A percentile compares a stretch with the other conserved stretches of the same genome.
These are phyloP conservation scores for Caenorhabditis sp. DNA, from an alignment of 2,888 invertebrate species.

Conservation along the genomic window DNA sequence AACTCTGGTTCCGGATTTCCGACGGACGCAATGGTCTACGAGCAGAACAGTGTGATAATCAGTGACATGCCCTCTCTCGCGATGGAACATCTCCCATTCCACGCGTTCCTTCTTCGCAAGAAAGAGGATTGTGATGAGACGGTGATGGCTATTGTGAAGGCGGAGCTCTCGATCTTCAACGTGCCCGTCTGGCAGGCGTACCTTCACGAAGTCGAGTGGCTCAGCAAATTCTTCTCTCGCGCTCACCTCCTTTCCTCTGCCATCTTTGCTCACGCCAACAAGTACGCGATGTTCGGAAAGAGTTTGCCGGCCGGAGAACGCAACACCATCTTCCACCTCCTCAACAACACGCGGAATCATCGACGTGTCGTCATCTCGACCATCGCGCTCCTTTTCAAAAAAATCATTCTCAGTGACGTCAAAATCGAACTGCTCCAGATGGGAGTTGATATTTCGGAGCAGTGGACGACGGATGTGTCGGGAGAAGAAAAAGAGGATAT, in stretches of 20 bases:
- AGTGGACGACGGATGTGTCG: slow-evolving; percentile 36
- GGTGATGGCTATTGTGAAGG: slow-evolving; percentile 57
- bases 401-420: slow-evolving; percentile 57
- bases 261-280: slow-evolving; percentile 56
- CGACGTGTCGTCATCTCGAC: slow-evolving; percentile 54
- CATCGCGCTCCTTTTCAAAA: slow-evolving; percentile 56
- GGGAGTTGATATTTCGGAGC: slow-evolving; percentile 54
- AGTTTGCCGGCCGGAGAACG: slow-evolving; percentile 34
- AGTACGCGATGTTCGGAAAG: slow-evolving; percentile 39
- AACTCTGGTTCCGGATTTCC: background rate
- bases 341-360: slow-evolving; percentile 24
- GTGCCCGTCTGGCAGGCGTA: slow-evolving; percentile 60
- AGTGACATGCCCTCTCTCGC: slow-evolving; percentile 45
- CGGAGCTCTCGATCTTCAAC: slow-evolving; percentile 65
- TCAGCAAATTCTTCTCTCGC: slow-evolving; percentile 49
- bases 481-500: slow-evolving; percentile 37
- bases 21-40: slow-evolving; percentile 37
- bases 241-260: slow-evolving; percentile 55
- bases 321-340: slow-evolving; percentile 35
- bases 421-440: slow-evolving; percentile 60
- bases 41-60: slow-evolving; percentile 48
- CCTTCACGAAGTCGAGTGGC: slow-evolving; percentile 47
- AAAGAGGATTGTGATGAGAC: slow-evolving; percentile 53
- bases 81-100: slow-evolving; percentile 56
- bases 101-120: slow-evolving; percentile 56